Conservation (phyloP, 2,113 vertebrate species). For the Pholis gunnellus region DNA sequence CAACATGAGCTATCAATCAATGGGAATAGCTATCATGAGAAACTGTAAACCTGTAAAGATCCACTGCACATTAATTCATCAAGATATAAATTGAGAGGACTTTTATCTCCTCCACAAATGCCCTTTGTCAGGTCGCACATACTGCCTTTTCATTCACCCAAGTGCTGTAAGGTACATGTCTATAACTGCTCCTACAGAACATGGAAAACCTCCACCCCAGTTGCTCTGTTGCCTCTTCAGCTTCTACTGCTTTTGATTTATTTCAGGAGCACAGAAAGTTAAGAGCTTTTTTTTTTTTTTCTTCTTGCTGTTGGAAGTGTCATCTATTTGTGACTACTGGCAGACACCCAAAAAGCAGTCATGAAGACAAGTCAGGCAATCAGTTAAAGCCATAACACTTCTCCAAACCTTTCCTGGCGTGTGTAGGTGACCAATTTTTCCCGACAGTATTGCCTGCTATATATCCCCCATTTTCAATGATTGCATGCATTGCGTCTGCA, state of each 20-base stretch:
- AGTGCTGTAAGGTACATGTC: not conserved
- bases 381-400: constrained; percentile 14
- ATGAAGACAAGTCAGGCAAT: constrained; percentile 11
- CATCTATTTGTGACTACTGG: constrained; percentile 12
- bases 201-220: not conserved
- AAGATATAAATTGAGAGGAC: not conserved
- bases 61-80: not conserved
- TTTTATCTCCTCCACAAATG: not conserved
- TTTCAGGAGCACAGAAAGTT: not conserved
- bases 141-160: not conserved
- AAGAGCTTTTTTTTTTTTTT: not conserved
- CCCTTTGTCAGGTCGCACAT: not conserved
- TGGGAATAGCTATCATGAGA: not conserved
- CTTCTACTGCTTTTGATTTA: not conserved
- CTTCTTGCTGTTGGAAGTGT: constrained; percentile 9
- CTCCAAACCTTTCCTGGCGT: not conserved
- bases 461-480: not conserved
- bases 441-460: not conserved
- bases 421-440: not conserved
- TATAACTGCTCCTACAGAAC: not conserved
- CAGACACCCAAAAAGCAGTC: constrained; percentile 21
- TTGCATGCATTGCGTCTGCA: not conserved
- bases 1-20: not conserved
- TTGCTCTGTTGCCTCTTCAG: not conserved
- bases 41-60: not conserved